A percentile compares a stretch with the other conserved stretches of the same genome.
Evolutionary conservation across 2,888 invertebrate genomes (phyloP).

Genomic region (Cheilosia soror): DNA sequence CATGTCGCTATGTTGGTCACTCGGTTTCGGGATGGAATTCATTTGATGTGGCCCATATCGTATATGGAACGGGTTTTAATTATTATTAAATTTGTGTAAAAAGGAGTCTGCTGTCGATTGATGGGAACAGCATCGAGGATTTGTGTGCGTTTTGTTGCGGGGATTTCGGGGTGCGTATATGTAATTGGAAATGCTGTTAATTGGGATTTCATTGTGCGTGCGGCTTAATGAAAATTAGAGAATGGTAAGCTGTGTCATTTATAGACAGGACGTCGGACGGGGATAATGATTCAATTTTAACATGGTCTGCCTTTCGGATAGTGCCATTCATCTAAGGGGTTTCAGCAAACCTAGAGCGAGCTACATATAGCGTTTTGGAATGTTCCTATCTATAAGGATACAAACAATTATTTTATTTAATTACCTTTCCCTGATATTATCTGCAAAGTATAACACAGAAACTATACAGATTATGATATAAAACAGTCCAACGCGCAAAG

Average conservation of each 20-base stretch:
- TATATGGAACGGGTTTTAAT: background rate
- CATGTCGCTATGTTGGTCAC: constrained; percentile 20
- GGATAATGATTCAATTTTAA: background rate
- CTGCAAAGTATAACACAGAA: constrained; percentile 7
- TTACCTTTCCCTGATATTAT: constrained; percentile 12
- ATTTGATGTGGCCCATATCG: background rate
- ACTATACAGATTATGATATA: background rate
- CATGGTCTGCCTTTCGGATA: no score
- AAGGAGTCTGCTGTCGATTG: background rate
- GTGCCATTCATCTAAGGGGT: no score
- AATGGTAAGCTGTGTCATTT: background rate
- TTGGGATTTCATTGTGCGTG: constrained; percentile 38
- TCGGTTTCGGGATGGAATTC: constrained; percentile 20
- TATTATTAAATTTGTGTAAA: constrained; percentile 25
- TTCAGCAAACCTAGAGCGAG: no score
- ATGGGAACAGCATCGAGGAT: background rate
- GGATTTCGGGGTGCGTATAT: constrained; percentile 12
- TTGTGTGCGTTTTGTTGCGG: background rate
- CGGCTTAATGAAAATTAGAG: background rate
- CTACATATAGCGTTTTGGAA: no score
- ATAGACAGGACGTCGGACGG: background rate
- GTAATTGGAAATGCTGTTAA: constrained; percentile 49
- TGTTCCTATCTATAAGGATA: no score
- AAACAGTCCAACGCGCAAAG: constrained; percentile 11
- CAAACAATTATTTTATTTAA: constrained; percentile 43